These are phyloP conservation scores for Eristalis tenax DNA, from an alignment of 2,888 invertebrate species.

Conservation along the genomic window DNA sequence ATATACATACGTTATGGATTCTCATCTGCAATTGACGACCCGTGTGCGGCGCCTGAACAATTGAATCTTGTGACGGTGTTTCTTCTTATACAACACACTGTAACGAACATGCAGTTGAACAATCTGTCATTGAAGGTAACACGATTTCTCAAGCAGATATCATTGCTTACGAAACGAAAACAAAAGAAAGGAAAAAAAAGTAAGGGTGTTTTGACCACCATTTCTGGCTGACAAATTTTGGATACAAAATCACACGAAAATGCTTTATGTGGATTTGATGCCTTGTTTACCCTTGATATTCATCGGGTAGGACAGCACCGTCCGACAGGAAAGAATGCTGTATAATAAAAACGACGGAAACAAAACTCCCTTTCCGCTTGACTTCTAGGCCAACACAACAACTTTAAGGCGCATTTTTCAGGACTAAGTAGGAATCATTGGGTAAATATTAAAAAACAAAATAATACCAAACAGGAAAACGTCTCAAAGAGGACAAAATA, in stretches of 20 bases:
- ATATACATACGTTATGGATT: neutral
- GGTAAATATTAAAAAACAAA: conserved; percentile 49
- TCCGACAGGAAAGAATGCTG: conserved; percentile 15
- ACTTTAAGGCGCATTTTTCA: conserved; percentile 20
- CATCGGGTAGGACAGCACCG: conserved; percentile 12
- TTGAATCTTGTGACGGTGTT: neutral
- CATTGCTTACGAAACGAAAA: neutral
- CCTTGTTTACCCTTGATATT: conserved; percentile 21
- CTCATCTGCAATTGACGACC: neutral
- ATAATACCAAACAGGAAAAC: conserved; percentile 37
- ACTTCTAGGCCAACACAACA: neutral
- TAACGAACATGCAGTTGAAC: neutral
- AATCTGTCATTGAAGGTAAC: neutral
- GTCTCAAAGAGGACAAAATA: conserved; percentile 2
- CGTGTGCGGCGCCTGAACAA: neutral
- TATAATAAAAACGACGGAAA: conserved; percentile 8
- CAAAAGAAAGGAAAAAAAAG: neutral
- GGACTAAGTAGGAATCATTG: conserved; percentile 23
- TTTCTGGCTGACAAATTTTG: neutral
- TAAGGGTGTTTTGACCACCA: neutral
- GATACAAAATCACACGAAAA: neutral
- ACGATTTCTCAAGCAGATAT: neutral
- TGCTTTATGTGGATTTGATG: conserved; percentile 17
- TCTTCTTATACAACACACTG: neutral
- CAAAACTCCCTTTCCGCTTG: neutral